Evolutionary conservation across 2,113 vertebrate species (phyloP), one percentile per base, ranked within the genome.

Genomic region (Calcarius ornatus): DNA sequence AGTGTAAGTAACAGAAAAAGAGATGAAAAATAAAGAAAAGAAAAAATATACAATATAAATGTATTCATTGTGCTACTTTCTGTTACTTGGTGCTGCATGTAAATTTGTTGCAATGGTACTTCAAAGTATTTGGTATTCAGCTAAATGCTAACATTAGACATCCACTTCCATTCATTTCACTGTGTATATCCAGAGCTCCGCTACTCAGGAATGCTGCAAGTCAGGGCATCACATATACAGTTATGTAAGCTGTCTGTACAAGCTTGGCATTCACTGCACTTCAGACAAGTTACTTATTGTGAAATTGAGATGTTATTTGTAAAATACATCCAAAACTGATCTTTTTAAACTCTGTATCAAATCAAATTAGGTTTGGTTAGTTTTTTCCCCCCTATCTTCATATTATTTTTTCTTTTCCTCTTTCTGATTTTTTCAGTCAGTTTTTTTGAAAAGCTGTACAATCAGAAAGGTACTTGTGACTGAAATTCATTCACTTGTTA

Each of bases 191-290:
- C 43, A 77, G 75, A 73, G 22, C 71, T 66, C 43, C 0, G 0
- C 24, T 90, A 19, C 59, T 86, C 31, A 59, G n/a, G 25, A 81
- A 42, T 66, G 81, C 64, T 93, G 71, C 33, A 81, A 83, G 76
- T 43, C 92, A 68, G 31, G 68, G 69, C 59, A 64, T 86, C 75
- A 35, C 78, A 83, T 80, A 48, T 1, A 33, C 22, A 35, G 71
- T 97, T 96, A 92, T 37, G 43, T 91, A 96, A 97, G 76, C 63
- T 93, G 75, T 83, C 88, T 93, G 45, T 80, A 27, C 47, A 68
- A 80, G 59, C 59, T 54, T 94, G 79, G 53, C 53, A 64, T 90
- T 92, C 82, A 42, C 31, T n/a, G 22, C 27, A 22, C 22, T 87
- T 85, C 70, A 81, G 37, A 59, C 54, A 82, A 90, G 57, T 68